Evolutionary conservation across 2,797 vertebrate species (phyloP).

Genomic region (Serranus cabrilla): DNA sequence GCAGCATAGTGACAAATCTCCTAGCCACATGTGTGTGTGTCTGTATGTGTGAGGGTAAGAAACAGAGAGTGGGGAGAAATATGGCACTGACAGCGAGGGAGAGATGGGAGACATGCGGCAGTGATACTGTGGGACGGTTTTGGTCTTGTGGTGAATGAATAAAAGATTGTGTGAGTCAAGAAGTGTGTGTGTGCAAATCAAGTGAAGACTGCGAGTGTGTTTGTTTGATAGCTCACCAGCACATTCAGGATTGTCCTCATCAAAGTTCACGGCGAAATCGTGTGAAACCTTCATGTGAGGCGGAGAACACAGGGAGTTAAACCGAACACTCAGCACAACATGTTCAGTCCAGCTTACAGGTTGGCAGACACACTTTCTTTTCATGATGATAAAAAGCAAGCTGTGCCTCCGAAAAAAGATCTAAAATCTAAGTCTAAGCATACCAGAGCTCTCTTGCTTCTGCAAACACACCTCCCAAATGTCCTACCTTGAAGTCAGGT

Average conservation of each 20-base stretch:
- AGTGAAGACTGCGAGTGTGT: neutral
- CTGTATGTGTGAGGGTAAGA: constrained; percentile 33
- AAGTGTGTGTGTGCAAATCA: neutral
- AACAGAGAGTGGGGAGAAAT: constrained; percentile 42
- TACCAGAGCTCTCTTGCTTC: constrained; percentile 20
- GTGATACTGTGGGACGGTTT: constrained; percentile 27
- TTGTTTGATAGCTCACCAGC: constrained; percentile 89
- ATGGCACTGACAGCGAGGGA: constrained; percentile 40
- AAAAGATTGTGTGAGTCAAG: constrained; percentile 5
- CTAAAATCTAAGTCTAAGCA: constrained; percentile 44
- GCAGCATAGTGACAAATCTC: constrained; percentile 68
- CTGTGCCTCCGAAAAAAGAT: constrained; percentile 37
- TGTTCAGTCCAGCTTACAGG: constrained; percentile 52
- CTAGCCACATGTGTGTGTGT: constrained; percentile 45
- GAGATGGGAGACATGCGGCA: constrained; percentile 37
- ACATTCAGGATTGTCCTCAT: constrained; percentile 99
- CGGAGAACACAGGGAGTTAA: constrained; percentile 55
- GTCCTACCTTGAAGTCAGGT: constrained; percentile 96
- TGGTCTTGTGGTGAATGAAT: constrained; percentile 38
- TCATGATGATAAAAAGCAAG: constrained; percentile 70
- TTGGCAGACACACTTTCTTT: constrained; percentile 59
- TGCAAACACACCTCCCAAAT: constrained; percentile 11
- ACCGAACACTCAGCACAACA: constrained; percentile 38
- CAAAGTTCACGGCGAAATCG: constrained; percentile 99
- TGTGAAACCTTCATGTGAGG: constrained; percentile 91